Evolutionary conservation across 2,113 vertebrate species (phyloP).

Genomic region (Melanocharis versteri): DNA sequence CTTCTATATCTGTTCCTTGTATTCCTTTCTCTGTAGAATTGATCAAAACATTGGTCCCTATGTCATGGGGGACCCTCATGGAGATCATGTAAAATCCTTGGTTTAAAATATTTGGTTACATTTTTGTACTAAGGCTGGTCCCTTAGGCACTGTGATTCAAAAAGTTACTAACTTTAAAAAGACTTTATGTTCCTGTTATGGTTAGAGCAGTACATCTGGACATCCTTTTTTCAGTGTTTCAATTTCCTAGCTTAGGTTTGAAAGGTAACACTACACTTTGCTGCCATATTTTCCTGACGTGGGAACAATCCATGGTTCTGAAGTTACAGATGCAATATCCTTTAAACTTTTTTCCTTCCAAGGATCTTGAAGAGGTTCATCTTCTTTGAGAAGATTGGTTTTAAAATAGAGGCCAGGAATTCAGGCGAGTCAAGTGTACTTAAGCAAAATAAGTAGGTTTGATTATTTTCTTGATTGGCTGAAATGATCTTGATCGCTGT

Average conservation of each 20-base stretch:
- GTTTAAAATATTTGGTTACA: background rate
- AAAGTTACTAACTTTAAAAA: background rate
- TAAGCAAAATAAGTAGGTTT: background rate
- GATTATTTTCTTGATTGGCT: background rate
- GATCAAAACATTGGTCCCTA: background rate
- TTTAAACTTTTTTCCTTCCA: background rate
- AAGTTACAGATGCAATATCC: background rate
- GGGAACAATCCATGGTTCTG: background rate
- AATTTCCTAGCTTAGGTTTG: background rate
- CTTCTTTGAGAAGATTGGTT: background rate
- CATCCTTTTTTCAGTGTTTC: background rate
- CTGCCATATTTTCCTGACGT: background rate
- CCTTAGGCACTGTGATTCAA: background rate
- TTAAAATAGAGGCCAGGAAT: background rate
- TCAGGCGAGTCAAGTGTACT: background rate
- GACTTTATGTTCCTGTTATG: background rate
- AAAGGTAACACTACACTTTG: background rate
- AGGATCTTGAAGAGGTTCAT: background rate
- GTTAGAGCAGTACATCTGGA: background rate
- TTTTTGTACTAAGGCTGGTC: background rate
- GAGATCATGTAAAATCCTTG: background rate
- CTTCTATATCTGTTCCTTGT: background rate
- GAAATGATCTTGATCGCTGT: background rate
- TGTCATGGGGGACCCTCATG: background rate
- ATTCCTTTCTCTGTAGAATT: background rate